These are phyloP conservation scores for Dolichallabes microphthalmus DNA, from an alignment of 2,113 vertebrate species.

Conservation along the genomic window DNA sequence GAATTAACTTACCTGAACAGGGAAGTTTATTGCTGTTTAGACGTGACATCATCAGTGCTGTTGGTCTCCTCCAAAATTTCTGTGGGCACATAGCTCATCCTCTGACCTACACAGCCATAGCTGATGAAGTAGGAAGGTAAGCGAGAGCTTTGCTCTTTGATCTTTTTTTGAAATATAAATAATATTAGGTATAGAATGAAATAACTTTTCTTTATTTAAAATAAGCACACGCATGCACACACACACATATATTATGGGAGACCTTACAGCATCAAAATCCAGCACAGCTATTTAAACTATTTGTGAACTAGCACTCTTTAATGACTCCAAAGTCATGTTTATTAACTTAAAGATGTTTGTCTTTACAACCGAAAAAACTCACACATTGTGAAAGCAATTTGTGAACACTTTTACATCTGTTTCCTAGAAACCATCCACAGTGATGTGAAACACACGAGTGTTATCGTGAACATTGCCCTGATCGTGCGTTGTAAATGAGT, in stretches of 20 bases:
- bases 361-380: neutral
- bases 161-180: no score
- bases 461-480: neutral
- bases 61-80: no score
- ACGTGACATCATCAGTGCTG: no score
- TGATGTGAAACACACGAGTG: neutral
- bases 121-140: no score
- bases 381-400: neutral
- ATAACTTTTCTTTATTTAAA: neutral
- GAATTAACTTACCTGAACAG: no score
- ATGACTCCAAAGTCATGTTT: neutral
- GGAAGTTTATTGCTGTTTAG: no score
- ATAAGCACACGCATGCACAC: neutral
- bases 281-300: neutral
- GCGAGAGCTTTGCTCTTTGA: no score
- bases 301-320: neutral
- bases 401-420: neutral
- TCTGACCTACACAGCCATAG: no score
- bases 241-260: neutral
- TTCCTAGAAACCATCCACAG: neutral
- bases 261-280: neutral
- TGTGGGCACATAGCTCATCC: no score
- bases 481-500: neutral
- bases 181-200: no score
- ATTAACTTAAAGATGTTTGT: neutral